phyloP scores from a whole-genome alignment of 1,140 invertebrate genomes.

The Apis dorsata region DNA sequence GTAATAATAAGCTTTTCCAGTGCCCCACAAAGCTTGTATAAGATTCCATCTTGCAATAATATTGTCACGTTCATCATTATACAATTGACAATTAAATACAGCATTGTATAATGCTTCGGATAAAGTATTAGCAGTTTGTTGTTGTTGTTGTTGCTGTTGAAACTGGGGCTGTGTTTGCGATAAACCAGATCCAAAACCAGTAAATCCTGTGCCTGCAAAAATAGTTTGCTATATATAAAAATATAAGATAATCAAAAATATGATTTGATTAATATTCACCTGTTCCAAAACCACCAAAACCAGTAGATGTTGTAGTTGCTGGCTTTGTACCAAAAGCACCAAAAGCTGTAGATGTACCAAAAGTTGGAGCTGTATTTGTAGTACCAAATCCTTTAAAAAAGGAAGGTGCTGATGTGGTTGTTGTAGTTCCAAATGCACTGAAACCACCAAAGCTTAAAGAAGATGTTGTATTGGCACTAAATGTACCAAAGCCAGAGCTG shows the following conservation, averaged over 20 bases:
- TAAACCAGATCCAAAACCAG: constrained; percentile 67
- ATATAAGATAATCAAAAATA: not conserved
- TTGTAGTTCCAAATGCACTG: constrained; percentile 73
- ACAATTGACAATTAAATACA: constrained; percentile 91
- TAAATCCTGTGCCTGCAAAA: constrained; percentile 57
- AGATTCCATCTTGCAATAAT: constrained; percentile 96
- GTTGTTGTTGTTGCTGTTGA: constrained; percentile 81
- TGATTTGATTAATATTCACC: not conserved
- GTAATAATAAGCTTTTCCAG: constrained; percentile 90
- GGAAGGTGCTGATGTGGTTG: constrained; percentile 70
- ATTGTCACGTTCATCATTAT: constrained; percentile 95
- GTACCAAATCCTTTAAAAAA: constrained; percentile 55
- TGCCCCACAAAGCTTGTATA: constrained; percentile 95
- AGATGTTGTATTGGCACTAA: constrained; percentile 69
- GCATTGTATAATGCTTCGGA: constrained; percentile 88
- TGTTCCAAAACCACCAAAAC: constrained; percentile 79
- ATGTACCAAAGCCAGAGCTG: constrained; percentile 77
- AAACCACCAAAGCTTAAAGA: constrained; percentile 72
- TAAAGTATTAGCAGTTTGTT: constrained; percentile 82
- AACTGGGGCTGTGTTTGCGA: constrained; percentile 79
- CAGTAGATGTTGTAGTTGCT: not conserved
- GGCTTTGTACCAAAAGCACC: constrained; percentile 79
- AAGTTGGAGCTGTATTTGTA: constrained; percentile 72
- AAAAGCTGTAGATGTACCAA: constrained; percentile 79
- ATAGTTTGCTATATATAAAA: constrained; percentile 61